phyloP scores from a whole-genome alignment of 2,888 invertebrate genomes.

The Calameuta filiformis region DNA sequence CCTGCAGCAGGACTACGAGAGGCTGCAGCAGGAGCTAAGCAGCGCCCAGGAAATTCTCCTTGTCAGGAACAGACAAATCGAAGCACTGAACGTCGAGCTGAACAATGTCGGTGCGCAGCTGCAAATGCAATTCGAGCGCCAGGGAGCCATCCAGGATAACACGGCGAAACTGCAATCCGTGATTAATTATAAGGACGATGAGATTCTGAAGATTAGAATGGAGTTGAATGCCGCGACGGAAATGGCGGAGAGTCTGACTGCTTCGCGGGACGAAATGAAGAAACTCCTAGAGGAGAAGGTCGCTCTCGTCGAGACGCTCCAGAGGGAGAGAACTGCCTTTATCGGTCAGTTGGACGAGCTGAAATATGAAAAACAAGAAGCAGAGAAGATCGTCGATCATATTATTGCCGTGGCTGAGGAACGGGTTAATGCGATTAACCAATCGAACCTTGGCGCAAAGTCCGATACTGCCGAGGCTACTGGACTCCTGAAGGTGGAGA shows the following conservation, averaged over 20 bases:
- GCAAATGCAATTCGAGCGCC: constrained; percentile 24
- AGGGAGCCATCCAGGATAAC: not conserved
- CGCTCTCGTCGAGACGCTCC: not conserved
- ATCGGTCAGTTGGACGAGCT: constrained; percentile 16
- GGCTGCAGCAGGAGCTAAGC: constrained; percentile 26
- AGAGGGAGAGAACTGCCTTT: not conserved
- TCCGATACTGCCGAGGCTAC: not conserved
- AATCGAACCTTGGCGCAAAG: not conserved
- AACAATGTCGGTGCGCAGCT: constrained; percentile 27
- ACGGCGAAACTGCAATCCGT: not conserved
- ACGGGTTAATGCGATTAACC: constrained; percentile 16
- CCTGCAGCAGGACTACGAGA: constrained; percentile 19
- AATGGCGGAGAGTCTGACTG: not conserved
- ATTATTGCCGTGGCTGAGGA: constrained; percentile 19
- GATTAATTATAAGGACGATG: constrained; percentile 5
- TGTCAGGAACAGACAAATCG: constrained; percentile 31
- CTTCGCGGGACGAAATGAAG: not conserved
- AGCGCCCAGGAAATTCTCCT: constrained; percentile 18
- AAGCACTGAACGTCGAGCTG: constrained; percentile 32
- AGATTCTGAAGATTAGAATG: constrained; percentile 40
- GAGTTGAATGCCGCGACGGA: constrained; percentile 13
- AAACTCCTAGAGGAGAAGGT: not conserved
- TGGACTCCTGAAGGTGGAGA: constrained; percentile 10
- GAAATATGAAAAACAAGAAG: constrained; percentile 13
- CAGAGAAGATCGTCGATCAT: constrained; percentile 22